A percentile compares a stretch with the other conserved stretches of the same genome.
phyloP scores from a whole-genome alignment of 2,888 invertebrate species.

The Zeuzera pyrina region DNA sequence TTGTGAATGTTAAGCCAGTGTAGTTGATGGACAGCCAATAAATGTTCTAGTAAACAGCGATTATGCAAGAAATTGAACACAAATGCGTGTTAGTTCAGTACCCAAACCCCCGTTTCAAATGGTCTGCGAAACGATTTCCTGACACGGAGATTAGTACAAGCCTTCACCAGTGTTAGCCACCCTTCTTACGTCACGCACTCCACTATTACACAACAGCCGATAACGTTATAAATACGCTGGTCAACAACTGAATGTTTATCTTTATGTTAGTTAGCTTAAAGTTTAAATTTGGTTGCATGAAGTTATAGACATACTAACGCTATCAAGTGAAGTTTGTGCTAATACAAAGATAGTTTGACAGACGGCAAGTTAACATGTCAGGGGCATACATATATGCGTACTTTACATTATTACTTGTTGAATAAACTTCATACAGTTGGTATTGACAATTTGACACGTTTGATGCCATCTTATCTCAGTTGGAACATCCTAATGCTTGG shows the following conservation, averaged over 20 bases:
- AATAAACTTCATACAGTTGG: constrained; percentile 41
- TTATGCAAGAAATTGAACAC: constrained; percentile 61
- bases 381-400: constrained; percentile 40
- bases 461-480: constrained; percentile 7
- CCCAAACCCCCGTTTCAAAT: constrained; percentile 62
- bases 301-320: constrained; percentile 17
- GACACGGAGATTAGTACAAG: constrained; percentile 74
- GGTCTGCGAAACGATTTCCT: constrained; percentile 73
- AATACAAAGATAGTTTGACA: constrained; percentile 63
- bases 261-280: constrained; percentile 29
- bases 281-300: constrained; percentile 28
- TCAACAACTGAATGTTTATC: constrained; percentile 34
- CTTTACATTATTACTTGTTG: constrained; percentile 49
- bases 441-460: constrained; percentile 44
- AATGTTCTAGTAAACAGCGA: constrained; percentile 45
- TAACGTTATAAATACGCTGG: constrained; percentile 43
- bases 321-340: constrained; percentile 28
- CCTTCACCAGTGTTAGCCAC: constrained; percentile 65
- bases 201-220: constrained; percentile 33
- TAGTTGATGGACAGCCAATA: constrained; percentile 41
- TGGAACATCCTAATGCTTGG: no score
- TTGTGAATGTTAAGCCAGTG: no score
- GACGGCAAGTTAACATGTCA: constrained; percentile 71
- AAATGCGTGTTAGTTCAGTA: constrained; percentile 62
- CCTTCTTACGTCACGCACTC: constrained; percentile 72